These are phyloP conservation scores for Poecilia latipinna DNA, from an alignment of 2,113 vertebrate species.

Conservation along the genomic window DNA sequence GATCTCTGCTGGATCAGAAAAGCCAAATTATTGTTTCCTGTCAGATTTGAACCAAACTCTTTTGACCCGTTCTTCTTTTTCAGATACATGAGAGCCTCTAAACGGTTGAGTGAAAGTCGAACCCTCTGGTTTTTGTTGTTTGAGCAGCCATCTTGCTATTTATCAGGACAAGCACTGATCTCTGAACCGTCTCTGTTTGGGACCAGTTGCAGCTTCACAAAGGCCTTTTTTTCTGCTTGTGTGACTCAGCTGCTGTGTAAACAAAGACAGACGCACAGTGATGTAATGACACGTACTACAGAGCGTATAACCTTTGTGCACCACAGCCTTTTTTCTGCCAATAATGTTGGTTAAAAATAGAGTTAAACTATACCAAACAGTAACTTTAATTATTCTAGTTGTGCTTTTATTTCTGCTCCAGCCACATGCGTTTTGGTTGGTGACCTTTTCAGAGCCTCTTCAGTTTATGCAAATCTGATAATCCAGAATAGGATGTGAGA, in stretches of 20 bases:
- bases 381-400: background rate
- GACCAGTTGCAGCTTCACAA: background rate
- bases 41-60: background rate
- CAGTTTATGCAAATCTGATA: too few species aligned
- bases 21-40: background rate
- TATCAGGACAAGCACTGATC: background rate
- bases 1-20: background rate
- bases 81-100: background rate
- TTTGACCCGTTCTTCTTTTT: background rate
- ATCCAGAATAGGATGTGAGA: too few species aligned
- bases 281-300: background rate
- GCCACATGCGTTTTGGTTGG: too few species aligned
- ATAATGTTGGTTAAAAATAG: background rate
- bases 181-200: background rate
- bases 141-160: background rate
- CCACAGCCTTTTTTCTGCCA: background rate
- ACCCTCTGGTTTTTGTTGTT: background rate
- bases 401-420: too few species aligned
- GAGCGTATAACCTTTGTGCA: background rate
- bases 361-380: background rate
- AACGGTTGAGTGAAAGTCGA: background rate
- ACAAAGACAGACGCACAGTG: background rate
- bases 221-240: background rate
- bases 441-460: too few species aligned
- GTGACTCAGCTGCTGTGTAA: background rate